Percentiles rank a stretch among this genome's conserved stretches.
Conservation (phyloP, 2,797 vertebrate species). For the Pantherophis alleghaniensis region DNA sequence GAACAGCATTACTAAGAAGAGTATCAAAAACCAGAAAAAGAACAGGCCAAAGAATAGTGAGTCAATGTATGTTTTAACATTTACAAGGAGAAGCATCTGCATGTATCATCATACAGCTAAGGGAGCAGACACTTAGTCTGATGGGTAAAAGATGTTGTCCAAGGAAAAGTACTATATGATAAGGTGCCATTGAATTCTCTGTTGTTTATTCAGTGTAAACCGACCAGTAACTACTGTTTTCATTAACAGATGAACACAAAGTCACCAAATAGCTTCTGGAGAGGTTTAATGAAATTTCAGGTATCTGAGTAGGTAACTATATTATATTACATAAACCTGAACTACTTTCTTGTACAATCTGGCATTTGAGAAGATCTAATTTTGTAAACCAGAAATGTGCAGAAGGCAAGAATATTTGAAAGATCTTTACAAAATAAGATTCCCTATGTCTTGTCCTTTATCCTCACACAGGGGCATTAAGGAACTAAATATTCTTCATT, state of each 20-base stretch:
- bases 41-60: not conserved
- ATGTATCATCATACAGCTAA: too few relatives aligned
- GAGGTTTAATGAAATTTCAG: constrained; percentile 73
- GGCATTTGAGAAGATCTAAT: constrained; percentile 70
- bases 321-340: constrained; percentile 71
- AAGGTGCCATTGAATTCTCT: not conserved
- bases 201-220: not conserved
- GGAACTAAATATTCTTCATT: constrained; percentile 74
- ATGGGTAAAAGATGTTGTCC: not conserved
- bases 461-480: constrained; percentile 78
- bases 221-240: not conserved
- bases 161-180: not conserved
- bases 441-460: constrained; percentile 74
- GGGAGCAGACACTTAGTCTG: not conserved
- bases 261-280: constrained; percentile 79
- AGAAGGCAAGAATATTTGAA: constrained; percentile 74
- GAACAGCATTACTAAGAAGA: too few relatives aligned
- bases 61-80: not conserved
- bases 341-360: constrained; percentile 62
- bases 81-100: not conserved
- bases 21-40: not conserved
- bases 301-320: constrained; percentile 70
- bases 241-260: constrained; percentile 39
- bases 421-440: constrained; percentile 71
- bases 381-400: constrained; percentile 74